These are phyloP conservation scores for Pollenia labialis DNA, from an alignment of 2,888 invertebrate species.

Conservation along the genomic window DNA sequence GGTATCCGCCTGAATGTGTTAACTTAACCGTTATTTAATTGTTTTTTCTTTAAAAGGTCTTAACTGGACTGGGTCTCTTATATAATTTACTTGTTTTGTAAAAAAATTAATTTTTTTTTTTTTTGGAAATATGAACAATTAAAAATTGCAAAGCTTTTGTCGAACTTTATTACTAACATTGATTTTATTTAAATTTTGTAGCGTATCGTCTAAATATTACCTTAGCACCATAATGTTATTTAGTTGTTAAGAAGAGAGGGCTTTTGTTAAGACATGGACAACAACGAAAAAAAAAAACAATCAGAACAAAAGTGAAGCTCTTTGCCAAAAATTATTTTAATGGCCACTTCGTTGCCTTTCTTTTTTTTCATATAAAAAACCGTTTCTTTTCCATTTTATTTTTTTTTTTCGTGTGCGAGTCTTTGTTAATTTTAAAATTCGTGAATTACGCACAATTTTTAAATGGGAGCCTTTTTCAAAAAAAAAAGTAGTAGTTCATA, in stretches of 20 bases:
- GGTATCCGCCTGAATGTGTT: no score
- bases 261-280: slow-evolving; percentile 52
- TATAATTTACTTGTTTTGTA: no score
- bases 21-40: no score
- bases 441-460: slow-evolving; percentile 75
- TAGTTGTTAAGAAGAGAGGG: slow-evolving; percentile 19
- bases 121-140: no score
- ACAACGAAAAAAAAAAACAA: slow-evolving; percentile 14
- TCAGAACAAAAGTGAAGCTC: slow-evolving; percentile 62
- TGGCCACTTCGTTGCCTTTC: slow-evolving; percentile 78
- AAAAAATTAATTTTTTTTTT: no score
- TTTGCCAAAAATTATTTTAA: slow-evolving; percentile 78
- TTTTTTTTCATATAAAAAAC: slow-evolving; percentile 45
- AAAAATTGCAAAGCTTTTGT: no score
- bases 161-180: no score
- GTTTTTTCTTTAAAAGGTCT: no score
- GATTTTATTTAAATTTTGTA: background rate
- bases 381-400: slow-evolving; percentile 38
- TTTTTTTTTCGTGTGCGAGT: slow-evolving; percentile 18
- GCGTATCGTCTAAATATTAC: slow-evolving; percentile 32
- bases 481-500: background rate
- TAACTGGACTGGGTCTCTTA: no score
- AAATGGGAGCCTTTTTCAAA: slow-evolving; percentile 69
- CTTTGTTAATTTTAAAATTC: slow-evolving; percentile 72
- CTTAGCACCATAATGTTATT: slow-evolving; percentile 51